Base-by-base conservation (phyloP, 1,140 invertebrate species). In the Diachasma alloeum region DNA sequence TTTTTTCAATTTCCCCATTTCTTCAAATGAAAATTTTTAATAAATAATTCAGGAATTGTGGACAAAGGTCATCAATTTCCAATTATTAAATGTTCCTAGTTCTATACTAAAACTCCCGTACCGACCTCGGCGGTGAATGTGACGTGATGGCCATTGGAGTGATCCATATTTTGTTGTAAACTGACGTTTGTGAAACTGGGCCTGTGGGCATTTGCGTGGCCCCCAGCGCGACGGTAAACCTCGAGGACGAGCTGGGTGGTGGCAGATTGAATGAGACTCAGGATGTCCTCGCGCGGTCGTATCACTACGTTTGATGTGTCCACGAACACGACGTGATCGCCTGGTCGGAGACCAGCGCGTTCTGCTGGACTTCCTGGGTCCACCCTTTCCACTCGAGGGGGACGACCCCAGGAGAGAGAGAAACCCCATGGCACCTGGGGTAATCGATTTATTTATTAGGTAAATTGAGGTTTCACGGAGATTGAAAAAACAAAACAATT, bases 331-430 rank as follows among this genome's bases (percentile, higher is more conserved):
- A 97, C 93, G 87, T 96, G 95, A 85, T 97, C 96, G 15, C 95
- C 95, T 0, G 95, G 94, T 75, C 93, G 88, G 3, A 97, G 91
- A 0, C 95, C 95, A 2, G 95, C 94, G 1, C 93, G 90, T 69
- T 96, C 95, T 4, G 95, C 96, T 0, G 95, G 93, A n/a, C 94
- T 91, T 8, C 94, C 94, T 0, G 93, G 91, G 81, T 97, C 96
- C 0, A 97, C 95, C 73, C 96, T 90, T 83, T 97, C 96, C 22
- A 98, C 94, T 11, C 95, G 92, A n/a, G 93, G 96, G 17, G 97
- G 97, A 83, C 96, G 93, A 2, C 95, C 96, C 94, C 96, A 97
- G 0, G 96, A 94, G n/a, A 98, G 93, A 4, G 96, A 96, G 89
- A 98, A 97, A 66, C 88, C 88, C 88, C 88, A 89, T 79, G 88